These are phyloP conservation scores for Clarias pachynema DNA, from an alignment of 2,797 vertebrate genomes.

Conservation along the genomic window DNA sequence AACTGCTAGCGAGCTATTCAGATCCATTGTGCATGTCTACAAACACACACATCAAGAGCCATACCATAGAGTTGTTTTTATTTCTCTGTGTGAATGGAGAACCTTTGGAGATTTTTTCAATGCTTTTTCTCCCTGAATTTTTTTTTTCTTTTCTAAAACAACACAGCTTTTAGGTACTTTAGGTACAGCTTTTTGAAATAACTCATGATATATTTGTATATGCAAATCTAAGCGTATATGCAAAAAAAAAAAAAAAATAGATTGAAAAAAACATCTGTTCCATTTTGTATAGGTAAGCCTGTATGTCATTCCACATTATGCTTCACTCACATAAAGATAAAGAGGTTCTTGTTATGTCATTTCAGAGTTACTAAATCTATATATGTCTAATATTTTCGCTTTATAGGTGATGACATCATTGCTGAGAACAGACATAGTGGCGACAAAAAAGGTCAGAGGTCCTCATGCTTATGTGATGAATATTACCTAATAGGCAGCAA, in stretches of 20 bases:
- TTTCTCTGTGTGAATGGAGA: neutral
- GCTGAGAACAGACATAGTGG: slow-evolving; percentile 10
- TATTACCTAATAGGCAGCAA: neutral
- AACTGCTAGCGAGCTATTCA: slow-evolving; percentile 58
- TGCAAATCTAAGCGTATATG: neutral
- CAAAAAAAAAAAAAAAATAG: neutral
- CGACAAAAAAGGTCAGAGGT: slow-evolving; percentile 52
- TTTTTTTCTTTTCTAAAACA: neutral
- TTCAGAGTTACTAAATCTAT: neutral
- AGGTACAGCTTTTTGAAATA: too few relatives aligned
- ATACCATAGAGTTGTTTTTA: slow-evolving; percentile 19
- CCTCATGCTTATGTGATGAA: slow-evolving; percentile 22
- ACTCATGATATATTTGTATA: neutral
- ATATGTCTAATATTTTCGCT: slow-evolving; percentile 21
- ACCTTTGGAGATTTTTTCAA: slow-evolving; percentile 23
- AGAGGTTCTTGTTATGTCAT: neutral
- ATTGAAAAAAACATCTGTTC: neutral
- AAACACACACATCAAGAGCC: slow-evolving; percentile 61
- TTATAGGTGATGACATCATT: slow-evolving; percentile 47
- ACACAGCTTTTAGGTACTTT: neutral
- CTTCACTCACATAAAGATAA: neutral
- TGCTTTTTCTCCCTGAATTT: neutral
- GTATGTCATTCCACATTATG: neutral
- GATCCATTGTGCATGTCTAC: slow-evolving; percentile 53
- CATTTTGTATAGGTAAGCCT: neutral